Conservation (phyloP, 2,113 vertebrate species). For the Cyanoramphus novaezelandiae region DNA sequence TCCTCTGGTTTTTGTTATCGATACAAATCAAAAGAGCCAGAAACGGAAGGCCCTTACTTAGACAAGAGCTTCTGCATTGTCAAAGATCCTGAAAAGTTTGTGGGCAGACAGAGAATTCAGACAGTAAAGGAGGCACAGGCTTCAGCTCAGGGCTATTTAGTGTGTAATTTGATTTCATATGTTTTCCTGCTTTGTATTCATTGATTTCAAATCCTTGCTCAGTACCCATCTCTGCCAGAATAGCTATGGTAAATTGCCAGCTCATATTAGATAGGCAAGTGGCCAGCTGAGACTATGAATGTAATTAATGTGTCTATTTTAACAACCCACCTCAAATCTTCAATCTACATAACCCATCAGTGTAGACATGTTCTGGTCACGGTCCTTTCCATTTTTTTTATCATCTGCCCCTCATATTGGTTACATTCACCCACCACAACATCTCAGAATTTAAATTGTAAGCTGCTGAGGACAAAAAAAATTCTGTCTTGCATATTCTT, state of each 20-base stretch:
- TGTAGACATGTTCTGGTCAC: background rate
- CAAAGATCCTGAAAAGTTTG: background rate
- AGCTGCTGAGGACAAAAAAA: background rate
- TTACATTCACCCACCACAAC: background rate
- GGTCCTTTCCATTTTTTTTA: background rate
- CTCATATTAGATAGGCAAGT: background rate
- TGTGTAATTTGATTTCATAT: background rate
- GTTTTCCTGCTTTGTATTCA: constrained; percentile 6
- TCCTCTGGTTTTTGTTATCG: background rate
- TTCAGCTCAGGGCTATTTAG: background rate
- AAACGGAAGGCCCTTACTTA: background rate
- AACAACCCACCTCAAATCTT: background rate
- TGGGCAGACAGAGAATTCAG: background rate
- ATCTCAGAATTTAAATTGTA: background rate
- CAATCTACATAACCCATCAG: background rate
- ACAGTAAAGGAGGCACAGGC: background rate
- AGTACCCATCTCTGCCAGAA: background rate
- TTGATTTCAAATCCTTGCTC: constrained; percentile 8
- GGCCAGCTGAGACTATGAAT: background rate
- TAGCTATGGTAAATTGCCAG: background rate
- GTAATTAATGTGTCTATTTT: background rate
- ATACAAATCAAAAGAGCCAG: background rate
- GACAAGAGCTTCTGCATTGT: background rate
- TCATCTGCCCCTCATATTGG: background rate
- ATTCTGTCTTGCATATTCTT: background rate